Conservation (phyloP, 2,797 vertebrate genomes). For the Florisuga fusca region DNA sequence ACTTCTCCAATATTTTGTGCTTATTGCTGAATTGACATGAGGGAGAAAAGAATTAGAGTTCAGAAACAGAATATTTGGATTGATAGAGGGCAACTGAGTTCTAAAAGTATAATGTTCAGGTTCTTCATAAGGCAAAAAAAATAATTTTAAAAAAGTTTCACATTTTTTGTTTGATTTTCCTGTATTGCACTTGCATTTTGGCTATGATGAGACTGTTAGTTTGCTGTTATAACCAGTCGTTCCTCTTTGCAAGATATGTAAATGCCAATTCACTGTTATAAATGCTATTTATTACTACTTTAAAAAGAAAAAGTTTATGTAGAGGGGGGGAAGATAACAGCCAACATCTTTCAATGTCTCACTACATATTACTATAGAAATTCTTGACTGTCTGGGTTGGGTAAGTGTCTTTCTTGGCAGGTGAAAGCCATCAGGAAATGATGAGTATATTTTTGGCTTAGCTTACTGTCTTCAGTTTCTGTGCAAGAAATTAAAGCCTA, state of each 20-base stretch:
- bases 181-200: neutral
- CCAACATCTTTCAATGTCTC: neutral
- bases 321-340: neutral
- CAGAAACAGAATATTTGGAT: neutral
- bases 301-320: neutral
- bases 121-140: neutral
- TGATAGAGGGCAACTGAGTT: neutral
- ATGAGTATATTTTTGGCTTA: neutral
- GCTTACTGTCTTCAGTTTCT: neutral
- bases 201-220: neutral
- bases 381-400: neutral
- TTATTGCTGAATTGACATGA: neutral
- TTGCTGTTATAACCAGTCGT: neutral
- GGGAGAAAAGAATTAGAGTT: neutral
- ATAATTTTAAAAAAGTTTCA: too few species aligned
- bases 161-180: accelerated
- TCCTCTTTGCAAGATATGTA: neutral
- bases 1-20: neutral
- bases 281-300: neutral
- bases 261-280: neutral
- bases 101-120: neutral
- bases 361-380: neutral
- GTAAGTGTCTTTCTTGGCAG: neutral
- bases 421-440: neutral
- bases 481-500: neutral